phyloP scores from a whole-genome alignment of 37 sponge, comb jelly and placozoan genomes.

The Beroe ovata region DNA sequence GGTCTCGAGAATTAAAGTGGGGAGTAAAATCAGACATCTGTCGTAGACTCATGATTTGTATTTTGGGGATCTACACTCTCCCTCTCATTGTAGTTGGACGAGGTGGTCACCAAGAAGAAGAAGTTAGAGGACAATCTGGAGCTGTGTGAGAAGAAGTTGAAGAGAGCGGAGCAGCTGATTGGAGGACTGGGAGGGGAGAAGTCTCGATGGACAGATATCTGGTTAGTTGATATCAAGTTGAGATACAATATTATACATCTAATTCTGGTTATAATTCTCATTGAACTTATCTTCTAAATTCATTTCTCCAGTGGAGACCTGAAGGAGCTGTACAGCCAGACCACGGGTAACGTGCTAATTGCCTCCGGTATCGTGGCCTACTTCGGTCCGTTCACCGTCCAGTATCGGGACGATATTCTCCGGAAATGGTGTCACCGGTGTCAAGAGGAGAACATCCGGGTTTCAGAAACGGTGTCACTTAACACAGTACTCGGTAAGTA shows the following conservation, averaged over 20 bases:
- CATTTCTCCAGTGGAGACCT: slow-evolving; percentile 40
- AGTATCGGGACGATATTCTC: slow-evolving; percentile 37
- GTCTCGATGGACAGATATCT: slow-evolving; percentile 47
- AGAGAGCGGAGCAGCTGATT: slow-evolving; percentile 65
- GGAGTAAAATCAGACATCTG: no score
- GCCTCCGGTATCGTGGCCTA: slow-evolving; percentile 64
- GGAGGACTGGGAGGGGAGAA: slow-evolving; percentile 68
- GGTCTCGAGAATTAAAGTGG: no score
- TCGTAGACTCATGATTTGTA: no score
- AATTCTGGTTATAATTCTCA: no score
- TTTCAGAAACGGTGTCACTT: slow-evolving; percentile 2
- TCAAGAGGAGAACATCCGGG: slow-evolving; percentile 7
- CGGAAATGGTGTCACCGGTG: slow-evolving; percentile 46
- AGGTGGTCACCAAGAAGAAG: slow-evolving; percentile 58
- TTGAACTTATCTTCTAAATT: no score
- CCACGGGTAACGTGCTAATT: slow-evolving; percentile 47
- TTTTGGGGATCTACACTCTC: no score
- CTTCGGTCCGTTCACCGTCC: slow-evolving; percentile 68
- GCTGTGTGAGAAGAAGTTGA: slow-evolving; percentile 58
- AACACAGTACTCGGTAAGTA: slow-evolving; percentile 33
- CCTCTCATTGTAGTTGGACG: slow-evolving; percentile 81
- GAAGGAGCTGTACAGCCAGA: slow-evolving; percentile 55
- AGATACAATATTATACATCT: no score
- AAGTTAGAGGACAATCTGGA: slow-evolving; percentile 57
- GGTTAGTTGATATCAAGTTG: no score